A percentile compares a stretch with the other conserved stretches of the same genome.
Evolutionary conservation across 2,797 vertebrate species (phyloP).

Genomic region (Lutra lutra): DNA sequence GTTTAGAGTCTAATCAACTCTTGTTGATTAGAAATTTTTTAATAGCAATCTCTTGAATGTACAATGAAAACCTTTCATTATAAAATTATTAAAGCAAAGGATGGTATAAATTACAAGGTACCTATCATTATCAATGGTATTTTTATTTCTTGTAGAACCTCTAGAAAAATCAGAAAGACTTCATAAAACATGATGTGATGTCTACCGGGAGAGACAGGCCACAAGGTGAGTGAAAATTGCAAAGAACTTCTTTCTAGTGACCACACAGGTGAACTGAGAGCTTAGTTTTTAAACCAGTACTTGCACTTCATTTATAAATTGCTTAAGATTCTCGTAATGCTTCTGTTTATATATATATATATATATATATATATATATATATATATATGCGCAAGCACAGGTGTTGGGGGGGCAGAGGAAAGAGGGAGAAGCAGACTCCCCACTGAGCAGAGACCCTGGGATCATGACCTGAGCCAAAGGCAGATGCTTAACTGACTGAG

Average conservation of each 20-base stretch:
- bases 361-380: background rate
- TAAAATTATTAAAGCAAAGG: background rate
- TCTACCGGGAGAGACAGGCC: constrained; percentile 63
- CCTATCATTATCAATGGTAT: constrained; percentile 44
- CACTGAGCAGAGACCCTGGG: background rate
- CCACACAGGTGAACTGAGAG: background rate
- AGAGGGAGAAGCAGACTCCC: background rate
- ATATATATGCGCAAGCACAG: background rate
- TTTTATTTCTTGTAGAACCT: constrained; percentile 76
- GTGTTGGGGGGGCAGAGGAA: background rate
- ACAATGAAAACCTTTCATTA: background rate
- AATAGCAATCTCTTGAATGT: background rate
- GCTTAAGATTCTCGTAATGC: background rate
- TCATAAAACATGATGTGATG: constrained; percentile 71
- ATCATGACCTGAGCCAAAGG: background rate
- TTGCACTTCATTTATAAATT: background rate
- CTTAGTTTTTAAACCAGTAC: background rate
- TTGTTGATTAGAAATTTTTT: background rate
- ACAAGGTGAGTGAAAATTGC: constrained; percentile 66
- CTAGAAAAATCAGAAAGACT: constrained; percentile 67
- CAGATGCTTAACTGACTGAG: background rate
- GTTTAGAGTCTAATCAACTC: background rate
- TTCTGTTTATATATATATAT: background rate
- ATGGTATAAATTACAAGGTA: background rate
- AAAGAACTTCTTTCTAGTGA: constrained; percentile 48